Percentiles rank a stretch among this genome's conserved stretches.
Evolutionary conservation across 1,140 invertebrate genomes (phyloP).

Genomic region (Penaeus japonicus): DNA sequence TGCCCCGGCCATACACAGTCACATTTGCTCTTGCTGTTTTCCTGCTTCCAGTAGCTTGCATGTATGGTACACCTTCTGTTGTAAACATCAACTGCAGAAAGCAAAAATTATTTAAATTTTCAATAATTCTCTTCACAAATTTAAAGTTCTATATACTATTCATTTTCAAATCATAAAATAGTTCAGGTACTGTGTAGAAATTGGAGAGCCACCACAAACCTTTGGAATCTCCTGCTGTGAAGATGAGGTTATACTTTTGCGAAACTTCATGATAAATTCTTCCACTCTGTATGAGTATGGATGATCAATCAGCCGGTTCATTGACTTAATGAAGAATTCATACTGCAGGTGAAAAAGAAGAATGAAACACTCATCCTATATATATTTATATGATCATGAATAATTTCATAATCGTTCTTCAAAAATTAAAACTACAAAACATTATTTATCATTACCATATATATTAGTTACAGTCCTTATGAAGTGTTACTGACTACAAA

Average conservation of each 20-base stretch:
- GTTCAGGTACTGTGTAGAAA: background rate
- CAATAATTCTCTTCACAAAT: too few relatives aligned
- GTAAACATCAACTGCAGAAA: constrained; percentile 72
- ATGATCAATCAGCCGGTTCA: constrained; percentile 76
- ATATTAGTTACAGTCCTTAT: too few relatives aligned
- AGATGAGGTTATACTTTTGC: background rate
- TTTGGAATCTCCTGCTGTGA: constrained; percentile 33
- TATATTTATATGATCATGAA: background rate
- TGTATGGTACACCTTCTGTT: constrained; percentile 73
- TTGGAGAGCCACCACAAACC: background rate
- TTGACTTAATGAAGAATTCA: constrained; percentile 75
- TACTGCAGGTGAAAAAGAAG: constrained; percentile 69
- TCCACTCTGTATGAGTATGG: constrained; percentile 72
- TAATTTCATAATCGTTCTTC: background rate
- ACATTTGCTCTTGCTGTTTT: constrained; percentile 6
- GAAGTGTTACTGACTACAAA: too few relatives aligned
- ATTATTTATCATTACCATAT: too few relatives aligned
- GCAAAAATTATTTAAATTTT: constrained; percentile 40
- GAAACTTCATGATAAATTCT: constrained; percentile 71
- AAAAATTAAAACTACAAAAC: too few relatives aligned
- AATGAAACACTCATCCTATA: constrained; percentile 50
- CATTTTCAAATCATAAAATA: background rate
- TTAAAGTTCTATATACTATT: too few relatives aligned
- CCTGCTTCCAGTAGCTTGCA: constrained; percentile 71
- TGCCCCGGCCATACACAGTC: constrained; percentile 37